A percentile compares a stretch with the other conserved stretches of the same genome.
These are phyloP conservation scores for Pogonophryne albipinna DNA, from an alignment of 2,797 vertebrate species.

Conservation along the genomic window DNA sequence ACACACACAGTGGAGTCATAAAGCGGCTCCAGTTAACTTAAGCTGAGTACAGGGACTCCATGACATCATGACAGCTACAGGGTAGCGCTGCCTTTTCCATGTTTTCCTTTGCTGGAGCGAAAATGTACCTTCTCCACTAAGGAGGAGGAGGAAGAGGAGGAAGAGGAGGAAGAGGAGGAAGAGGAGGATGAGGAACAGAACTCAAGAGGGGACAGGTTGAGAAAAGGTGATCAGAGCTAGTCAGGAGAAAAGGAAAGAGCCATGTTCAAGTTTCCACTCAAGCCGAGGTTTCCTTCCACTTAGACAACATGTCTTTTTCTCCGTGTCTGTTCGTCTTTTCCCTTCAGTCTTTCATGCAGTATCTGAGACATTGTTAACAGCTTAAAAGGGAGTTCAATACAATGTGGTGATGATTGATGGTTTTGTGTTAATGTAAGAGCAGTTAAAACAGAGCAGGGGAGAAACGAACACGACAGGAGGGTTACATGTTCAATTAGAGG, in stretches of 20 bases:
- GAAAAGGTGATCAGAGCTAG: background rate
- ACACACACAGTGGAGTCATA: constrained; percentile 55
- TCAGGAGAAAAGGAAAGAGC: background rate
- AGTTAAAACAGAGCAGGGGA: no score
- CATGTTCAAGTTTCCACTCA: no score
- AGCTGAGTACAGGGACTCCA: constrained; percentile 76
- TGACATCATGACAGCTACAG: constrained; percentile 83
- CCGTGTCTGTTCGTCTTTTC: no score
- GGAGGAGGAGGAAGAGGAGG: background rate
- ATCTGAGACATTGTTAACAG: no score
- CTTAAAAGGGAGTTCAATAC: no score
- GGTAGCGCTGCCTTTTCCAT: constrained; percentile 64
- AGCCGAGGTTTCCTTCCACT: no score
- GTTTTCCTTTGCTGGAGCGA: constrained; percentile 65
- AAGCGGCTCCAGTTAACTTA: constrained; percentile 79
- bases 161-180: background rate
- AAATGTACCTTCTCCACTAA: constrained; percentile 56
- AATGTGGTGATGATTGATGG: no score
- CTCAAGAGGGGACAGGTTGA: background rate
- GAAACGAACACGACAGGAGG: no score
- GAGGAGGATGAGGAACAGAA: background rate
- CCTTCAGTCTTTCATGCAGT: no score
- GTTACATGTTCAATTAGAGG: no score
- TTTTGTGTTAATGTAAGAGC: no score
- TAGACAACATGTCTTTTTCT: no score